Percentiles rank a stretch among this genome's conserved stretches.
These are phyloP conservation scores for Laothoe populi DNA, from an alignment of 2,888 invertebrate genomes.

Conservation along the genomic window DNA sequence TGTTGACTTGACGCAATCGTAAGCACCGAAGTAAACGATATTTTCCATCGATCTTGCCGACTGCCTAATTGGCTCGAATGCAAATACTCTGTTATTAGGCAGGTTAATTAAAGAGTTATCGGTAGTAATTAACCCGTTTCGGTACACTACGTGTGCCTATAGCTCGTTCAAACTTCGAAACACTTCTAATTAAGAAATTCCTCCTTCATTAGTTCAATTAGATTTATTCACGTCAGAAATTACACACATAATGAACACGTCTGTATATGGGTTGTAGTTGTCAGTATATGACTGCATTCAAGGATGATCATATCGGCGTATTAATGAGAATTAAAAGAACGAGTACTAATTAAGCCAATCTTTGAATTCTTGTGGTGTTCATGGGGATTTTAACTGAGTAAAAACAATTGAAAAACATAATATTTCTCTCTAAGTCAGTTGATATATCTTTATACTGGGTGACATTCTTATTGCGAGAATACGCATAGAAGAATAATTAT, in stretches of 20 bases:
- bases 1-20: conserved; percentile 14
- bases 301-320: conserved; percentile 21
- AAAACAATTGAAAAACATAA: conserved; percentile 11
- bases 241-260: conserved; percentile 40
- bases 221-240: conserved; percentile 70
- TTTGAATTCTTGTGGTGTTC: conserved; percentile 15
- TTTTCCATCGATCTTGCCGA: conserved; percentile 62
- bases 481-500: neutral
- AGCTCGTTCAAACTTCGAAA: conserved; percentile 61
- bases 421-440: no score
- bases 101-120: conserved; percentile 84
- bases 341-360: conserved; percentile 22
- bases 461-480: conserved; percentile 7
- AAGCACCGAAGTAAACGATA: conserved; percentile 49
- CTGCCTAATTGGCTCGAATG: conserved; percentile 76
- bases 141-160: conserved; percentile 76
- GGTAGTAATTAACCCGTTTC: conserved; percentile 80
- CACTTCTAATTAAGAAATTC: conserved; percentile 82
- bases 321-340: conserved; percentile 23
- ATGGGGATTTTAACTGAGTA: conserved; percentile 14
- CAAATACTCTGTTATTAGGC: conserved; percentile 82
- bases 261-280: conserved; percentile 15
- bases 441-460: no score
- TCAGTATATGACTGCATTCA: conserved; percentile 23
- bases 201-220: conserved; percentile 81